Percentiles rank a stretch among this genome's conserved stretches.
Evolutionary conservation across 2,113 vertebrate species (phyloP).

Genomic region (Prunella fulvescens): DNA sequence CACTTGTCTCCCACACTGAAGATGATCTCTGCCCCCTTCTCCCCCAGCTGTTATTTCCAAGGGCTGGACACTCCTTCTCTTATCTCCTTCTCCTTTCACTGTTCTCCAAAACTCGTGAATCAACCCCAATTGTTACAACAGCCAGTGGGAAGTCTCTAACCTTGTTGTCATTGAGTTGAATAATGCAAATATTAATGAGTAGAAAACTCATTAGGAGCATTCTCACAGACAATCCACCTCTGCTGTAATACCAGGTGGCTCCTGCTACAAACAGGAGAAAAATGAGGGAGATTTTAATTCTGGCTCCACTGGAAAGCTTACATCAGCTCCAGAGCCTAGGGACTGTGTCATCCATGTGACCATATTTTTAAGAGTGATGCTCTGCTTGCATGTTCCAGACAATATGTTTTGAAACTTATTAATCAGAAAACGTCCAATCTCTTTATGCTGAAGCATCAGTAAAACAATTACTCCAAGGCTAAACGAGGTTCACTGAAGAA

Average conservation of each 20-base stretch:
- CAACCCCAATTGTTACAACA: neutral
- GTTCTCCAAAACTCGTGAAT: neutral
- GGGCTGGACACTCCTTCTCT: neutral
- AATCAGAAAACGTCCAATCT: slow-evolving; percentile 28
- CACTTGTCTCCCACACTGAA: neutral
- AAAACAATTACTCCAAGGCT: slow-evolving; percentile 57
- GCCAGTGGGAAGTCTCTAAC: slow-evolving; percentile 50
- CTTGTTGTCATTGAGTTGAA: slow-evolving; percentile 46
- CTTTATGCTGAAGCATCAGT: slow-evolving; percentile 27
- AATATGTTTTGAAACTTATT: slow-evolving; percentile 50
- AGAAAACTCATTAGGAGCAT: slow-evolving; percentile 1
- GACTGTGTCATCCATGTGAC: neutral
- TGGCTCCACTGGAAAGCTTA: neutral
- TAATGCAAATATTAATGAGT: slow-evolving; percentile 52
- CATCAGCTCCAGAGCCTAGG: neutral
- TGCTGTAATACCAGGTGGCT: neutral
- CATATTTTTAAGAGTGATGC: neutral
- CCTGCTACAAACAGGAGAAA: neutral
- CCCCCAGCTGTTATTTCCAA: neutral
- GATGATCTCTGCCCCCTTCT: neutral
- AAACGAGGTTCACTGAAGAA: slow-evolving; percentile 36
- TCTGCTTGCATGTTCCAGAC: slow-evolving; percentile 33
- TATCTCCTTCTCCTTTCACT: neutral
- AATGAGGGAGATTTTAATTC: neutral
- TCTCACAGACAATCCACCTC: neutral